Percentiles rank a stretch among this genome's conserved stretches.
These are phyloP conservation scores for Sterrhoptilus dennistouni DNA, from an alignment of 2,113 vertebrate species.

Conservation along the genomic window DNA sequence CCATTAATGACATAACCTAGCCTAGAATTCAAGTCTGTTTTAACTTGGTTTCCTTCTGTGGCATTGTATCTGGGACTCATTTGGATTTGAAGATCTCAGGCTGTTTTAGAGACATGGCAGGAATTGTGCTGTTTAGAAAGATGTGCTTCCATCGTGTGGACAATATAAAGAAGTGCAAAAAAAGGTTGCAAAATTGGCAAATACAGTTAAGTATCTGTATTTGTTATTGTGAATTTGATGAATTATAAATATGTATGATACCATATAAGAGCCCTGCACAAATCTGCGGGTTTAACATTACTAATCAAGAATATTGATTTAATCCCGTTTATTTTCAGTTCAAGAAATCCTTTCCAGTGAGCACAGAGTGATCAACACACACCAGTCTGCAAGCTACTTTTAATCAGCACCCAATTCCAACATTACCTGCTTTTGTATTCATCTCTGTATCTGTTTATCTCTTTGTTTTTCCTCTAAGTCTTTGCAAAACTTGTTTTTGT, in stretches of 20 bases:
- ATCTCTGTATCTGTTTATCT: background rate
- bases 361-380: background rate
- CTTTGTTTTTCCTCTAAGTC: background rate
- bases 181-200: accelerated
- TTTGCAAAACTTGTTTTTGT: background rate
- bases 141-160: conserved; percentile 59
- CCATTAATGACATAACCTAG: background rate
- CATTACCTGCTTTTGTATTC: background rate
- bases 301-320: background rate
- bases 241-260: background rate
- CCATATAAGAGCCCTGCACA: background rate
- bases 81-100: background rate
- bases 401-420: background rate
- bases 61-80: background rate
- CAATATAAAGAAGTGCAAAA: background rate
- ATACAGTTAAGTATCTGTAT: background rate
- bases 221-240: accelerated
- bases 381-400: background rate
- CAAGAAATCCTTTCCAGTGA: background rate
- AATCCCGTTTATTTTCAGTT: background rate
- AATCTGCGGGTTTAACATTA: background rate
- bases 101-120: background rate
- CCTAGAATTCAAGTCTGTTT: background rate
- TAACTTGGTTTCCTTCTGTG: background rate
- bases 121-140: background rate